phyloP scores from a whole-genome alignment of 2,113 vertebrate genomes.

The Datnioides undecimradiatus region DNA sequence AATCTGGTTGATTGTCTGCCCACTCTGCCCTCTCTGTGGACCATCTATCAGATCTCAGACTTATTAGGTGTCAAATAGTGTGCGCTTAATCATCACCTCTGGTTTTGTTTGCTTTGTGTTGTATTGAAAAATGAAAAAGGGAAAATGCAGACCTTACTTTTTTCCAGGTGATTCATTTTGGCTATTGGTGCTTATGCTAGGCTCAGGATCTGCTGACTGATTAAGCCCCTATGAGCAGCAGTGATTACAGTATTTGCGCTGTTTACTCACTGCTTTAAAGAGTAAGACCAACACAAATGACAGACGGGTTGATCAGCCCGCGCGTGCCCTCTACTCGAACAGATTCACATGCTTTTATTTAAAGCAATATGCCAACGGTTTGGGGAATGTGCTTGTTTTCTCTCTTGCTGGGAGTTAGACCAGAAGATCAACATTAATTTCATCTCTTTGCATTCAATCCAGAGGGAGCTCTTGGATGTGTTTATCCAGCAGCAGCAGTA shows the following conservation, averaged over 20 bases:
- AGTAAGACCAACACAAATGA: slow-evolving; percentile 12
- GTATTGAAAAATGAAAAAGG: slow-evolving; percentile 66
- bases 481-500: too few relatives aligned
- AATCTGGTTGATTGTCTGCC: slow-evolving; percentile 4
- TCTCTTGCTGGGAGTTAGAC: neutral
- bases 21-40: slow-evolving; percentile 21
- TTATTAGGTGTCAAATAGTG: slow-evolving; percentile 65
- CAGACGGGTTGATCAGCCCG: neutral
- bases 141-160: slow-evolving; percentile 62
- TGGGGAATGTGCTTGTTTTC: neutral
- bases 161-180: slow-evolving; percentile 74
- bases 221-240: slow-evolving; percentile 44
- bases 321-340: neutral
- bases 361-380: too few relatives aligned
- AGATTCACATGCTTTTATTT: neutral
- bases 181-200: slow-evolving; percentile 37
- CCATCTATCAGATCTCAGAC: slow-evolving; percentile 60
- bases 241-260: slow-evolving; percentile 57
- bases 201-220: slow-evolving; percentile 55
- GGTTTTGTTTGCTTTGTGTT: slow-evolving; percentile 59
- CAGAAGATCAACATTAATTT: neutral
- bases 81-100: slow-evolving; percentile 65
- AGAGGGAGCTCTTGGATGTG: too few relatives aligned
- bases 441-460: too few relatives aligned
- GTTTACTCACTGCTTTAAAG: slow-evolving; percentile 37